A percentile compares a stretch with the other conserved stretches of the same genome.
These are phyloP conservation scores for Ibidorhyncha struthersii DNA, from an alignment of 2,113 vertebrate species.

Conservation along the genomic window DNA sequence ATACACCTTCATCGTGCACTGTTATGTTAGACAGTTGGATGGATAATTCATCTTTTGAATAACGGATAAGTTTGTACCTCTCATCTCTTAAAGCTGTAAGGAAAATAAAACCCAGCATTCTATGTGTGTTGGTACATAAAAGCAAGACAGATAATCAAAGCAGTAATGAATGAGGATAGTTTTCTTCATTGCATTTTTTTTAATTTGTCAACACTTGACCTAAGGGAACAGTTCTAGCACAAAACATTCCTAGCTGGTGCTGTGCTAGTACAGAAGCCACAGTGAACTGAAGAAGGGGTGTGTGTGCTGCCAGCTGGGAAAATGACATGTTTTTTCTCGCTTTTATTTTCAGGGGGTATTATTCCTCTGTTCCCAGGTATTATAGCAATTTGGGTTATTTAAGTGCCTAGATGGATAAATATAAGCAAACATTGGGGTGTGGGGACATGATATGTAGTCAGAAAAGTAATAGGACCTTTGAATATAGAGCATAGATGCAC, in stretches of 20 bases:
- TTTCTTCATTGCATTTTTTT: not conserved
- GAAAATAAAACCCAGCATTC: not conserved
- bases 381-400: not conserved
- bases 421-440: not conserved
- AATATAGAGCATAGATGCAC: not conserved
- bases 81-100: constrained; percentile 64
- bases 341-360: not conserved
- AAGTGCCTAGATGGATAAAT: not conserved
- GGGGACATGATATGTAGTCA: not conserved
- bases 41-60: constrained; percentile 38
- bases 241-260: not conserved
- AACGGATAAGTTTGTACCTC: constrained; percentile 62
- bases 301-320: not conserved
- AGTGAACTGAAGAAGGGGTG: not conserved
- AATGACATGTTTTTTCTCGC: accelerated
- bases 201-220: not conserved
- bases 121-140: not conserved
- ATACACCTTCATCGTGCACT: constrained; percentile 58
- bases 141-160: not conserved
- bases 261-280: not conserved
- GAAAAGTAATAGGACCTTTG: not conserved
- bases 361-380: not conserved
- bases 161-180: not conserved
- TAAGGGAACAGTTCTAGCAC: not conserved
- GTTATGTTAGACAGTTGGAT: constrained; percentile 57